Base-by-base conservation (phyloP, 1,140 invertebrate genomes). In the Dendrolimus punctatus region DNA sequence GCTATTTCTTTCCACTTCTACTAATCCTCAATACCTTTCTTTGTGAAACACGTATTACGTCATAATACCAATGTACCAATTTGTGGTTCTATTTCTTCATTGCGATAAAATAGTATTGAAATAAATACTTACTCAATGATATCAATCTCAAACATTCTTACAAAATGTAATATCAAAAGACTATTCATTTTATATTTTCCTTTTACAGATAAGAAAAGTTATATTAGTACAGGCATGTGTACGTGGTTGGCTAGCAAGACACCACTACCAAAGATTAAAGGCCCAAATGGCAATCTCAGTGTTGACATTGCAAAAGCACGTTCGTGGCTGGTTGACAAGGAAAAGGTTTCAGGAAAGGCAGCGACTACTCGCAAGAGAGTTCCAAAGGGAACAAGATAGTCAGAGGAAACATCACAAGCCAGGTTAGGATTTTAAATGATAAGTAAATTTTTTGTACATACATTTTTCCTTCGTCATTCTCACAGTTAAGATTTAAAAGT, bases 201-300 rank as follows among this genome's bases (percentile, higher is more conserved):
- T 23, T 23, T 23, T 23, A 23, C 23, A 93, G 88, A 82, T 93
- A 56, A 88, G 89, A 47, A 93, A 92, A 66, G 91, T 95, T 36
- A 87, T 94, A 2, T 75, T 92, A 55, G 90, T 94, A 0, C 94
- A 95, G 82, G 87, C 93, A 0, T 91, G 89, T 58, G 87, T 92
- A 0, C 87, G 95, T 36, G 88, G 92, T 53, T 95, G 93, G 92
- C 67, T 95, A 5, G 93, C 93, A 0, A 89, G 88, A 45, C 87
- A 89, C 4, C 72, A 86, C 39, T 92, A 89, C 74, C 81, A 88
- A 52, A 84, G 88, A 39, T 79, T 91, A 43, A 90, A 90, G 53
- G 90, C 88, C 76, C 88, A 90, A 59, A 88, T 92, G 68, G 90
- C 91, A 0, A 88, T 89, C 39, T 92, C 91, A 5, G 90, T 91